A percentile compares a stretch with the other conserved stretches of the same genome.
These are phyloP conservation scores for Molossus alvarezi DNA, from an alignment of 2,797 vertebrate species.

Conservation along the genomic window DNA sequence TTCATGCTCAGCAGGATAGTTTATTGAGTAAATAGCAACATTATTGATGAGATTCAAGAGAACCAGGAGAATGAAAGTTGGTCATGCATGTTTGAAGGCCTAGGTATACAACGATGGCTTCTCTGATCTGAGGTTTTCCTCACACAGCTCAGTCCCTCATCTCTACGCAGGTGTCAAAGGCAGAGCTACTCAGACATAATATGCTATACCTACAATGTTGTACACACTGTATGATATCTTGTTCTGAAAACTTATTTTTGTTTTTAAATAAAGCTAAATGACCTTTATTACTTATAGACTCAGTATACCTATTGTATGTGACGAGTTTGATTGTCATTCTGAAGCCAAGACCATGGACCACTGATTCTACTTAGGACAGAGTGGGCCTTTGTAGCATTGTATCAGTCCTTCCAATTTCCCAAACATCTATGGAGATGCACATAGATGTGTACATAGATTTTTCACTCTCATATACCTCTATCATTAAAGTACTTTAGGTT, in stretches of 20 bases:
- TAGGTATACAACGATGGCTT: background rate
- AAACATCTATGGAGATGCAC: background rate
- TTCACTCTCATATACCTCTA: background rate
- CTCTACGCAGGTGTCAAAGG: background rate
- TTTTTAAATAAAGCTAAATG: background rate
- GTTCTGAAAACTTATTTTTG: background rate
- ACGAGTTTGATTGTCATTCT: background rate
- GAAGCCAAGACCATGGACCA: background rate
- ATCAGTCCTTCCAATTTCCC: background rate
- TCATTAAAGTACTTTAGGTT: background rate
- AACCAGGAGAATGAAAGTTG: background rate
- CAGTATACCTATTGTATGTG: background rate
- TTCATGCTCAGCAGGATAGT: background rate
- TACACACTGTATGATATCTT: background rate
- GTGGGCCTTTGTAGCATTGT: background rate
- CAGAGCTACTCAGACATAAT: background rate
- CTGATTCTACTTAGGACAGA: background rate
- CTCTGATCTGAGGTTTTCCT: background rate
- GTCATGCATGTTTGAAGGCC: background rate
- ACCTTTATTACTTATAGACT: background rate
- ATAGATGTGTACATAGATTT: background rate
- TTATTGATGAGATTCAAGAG: background rate
- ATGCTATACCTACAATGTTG: background rate
- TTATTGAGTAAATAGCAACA: background rate
- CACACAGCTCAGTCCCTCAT: background rate